A percentile compares a stretch with the other conserved stretches of the same genome.
Evolutionary conservation across 1,140 invertebrate genomes (phyloP).

Genomic region (Pseudomyrmex sp.): DNA sequence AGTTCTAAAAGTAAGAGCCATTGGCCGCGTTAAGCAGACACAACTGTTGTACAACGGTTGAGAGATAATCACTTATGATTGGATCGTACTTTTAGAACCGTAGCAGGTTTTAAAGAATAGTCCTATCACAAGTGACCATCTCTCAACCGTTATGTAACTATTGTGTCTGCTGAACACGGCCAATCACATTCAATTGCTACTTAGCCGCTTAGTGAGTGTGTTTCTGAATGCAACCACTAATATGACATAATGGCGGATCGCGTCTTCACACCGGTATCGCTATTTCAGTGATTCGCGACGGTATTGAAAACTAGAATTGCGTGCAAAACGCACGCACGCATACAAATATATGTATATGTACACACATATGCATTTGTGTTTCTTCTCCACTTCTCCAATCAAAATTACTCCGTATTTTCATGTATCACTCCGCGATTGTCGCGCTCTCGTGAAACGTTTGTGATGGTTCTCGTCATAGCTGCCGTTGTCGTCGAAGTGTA

Average conservation of each 20-base stretch:
- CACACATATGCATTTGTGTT: background rate
- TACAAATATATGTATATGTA: background rate
- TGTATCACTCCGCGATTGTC: background rate
- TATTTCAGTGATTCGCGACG: constrained; percentile 27
- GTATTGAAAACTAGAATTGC: constrained; percentile 14
- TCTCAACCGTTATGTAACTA: no score
- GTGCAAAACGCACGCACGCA: constrained; percentile 18
- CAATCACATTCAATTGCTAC: no score
- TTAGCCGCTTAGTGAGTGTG: no score
- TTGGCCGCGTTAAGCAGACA: no score
- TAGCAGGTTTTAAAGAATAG: no score
- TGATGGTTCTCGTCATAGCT: background rate
- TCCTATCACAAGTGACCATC: no score
- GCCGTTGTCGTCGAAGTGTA: background rate
- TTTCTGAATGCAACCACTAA: background rate
- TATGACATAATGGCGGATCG: constrained; percentile 48
- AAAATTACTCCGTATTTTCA: background rate
- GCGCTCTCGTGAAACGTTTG: background rate
- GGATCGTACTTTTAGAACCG: no score
- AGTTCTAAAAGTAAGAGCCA: no score
- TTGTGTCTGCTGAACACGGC: no score
- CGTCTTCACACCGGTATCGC: constrained; percentile 16
- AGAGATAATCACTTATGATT: no score
- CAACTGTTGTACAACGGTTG: no score
- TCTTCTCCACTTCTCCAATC: no score